These are phyloP conservation scores for Caenorhabditis inopinata DNA, from an alignment of 1,140 invertebrate species.

Conservation along the genomic window DNA sequence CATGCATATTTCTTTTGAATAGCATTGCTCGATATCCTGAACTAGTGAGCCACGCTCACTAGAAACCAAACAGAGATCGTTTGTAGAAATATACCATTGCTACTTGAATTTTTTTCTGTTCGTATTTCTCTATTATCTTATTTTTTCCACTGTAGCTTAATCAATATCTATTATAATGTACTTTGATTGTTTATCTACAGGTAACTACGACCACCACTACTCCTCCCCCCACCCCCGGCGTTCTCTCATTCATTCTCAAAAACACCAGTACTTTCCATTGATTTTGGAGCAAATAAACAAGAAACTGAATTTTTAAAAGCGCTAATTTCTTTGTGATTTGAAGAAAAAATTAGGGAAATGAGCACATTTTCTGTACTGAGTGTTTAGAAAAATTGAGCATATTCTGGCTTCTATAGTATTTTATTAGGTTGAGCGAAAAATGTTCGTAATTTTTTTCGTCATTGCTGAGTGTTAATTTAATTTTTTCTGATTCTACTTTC, in stretches of 20 bases:
- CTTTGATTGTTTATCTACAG: constrained; percentile 8
- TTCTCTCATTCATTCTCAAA: too few relatives aligned
- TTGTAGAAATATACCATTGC: too few relatives aligned
- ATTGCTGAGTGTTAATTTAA: too few relatives aligned
- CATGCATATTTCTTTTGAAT: background rate
- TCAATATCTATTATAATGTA: background rate
- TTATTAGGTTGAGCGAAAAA: background rate
- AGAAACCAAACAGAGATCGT: background rate
- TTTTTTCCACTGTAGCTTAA: background rate
- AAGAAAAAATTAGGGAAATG: too few relatives aligned
- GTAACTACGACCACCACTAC: background rate
- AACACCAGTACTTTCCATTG: constrained; percentile 6
- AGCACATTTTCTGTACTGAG: background rate
- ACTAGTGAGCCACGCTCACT: background rate
- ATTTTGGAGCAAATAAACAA: constrained; percentile 15
- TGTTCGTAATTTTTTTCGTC: background rate
- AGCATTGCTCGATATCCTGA: background rate
- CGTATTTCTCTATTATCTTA: background rate
- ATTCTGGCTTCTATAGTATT: background rate
- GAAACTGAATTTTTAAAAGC: background rate
- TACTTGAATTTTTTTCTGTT: too few relatives aligned
- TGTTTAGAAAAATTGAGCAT: too few relatives aligned
- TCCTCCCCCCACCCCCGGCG: background rate
- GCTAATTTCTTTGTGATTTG: too few relatives aligned
- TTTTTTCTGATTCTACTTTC: too few relatives aligned